phyloP scores from a whole-genome alignment of 2,888 invertebrate species.

The Hirtodrosophila confusa region DNA sequence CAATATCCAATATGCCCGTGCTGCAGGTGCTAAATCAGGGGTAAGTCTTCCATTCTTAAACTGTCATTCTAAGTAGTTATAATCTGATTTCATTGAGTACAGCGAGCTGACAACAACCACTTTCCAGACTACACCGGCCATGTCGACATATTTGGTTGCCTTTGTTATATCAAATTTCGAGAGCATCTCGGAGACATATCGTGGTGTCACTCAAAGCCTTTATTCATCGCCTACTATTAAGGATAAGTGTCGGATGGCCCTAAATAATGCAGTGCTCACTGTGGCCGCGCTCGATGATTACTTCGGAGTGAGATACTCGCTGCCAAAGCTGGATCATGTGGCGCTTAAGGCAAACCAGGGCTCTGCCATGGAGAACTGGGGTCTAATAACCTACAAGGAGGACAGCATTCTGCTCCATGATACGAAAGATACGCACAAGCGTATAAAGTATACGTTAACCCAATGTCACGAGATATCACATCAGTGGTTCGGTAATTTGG shows the following conservation, averaged over 20 bases:
- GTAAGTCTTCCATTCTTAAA: conserved; percentile 35
- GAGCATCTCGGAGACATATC: conserved; percentile 79
- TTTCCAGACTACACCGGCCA: conserved; percentile 86
- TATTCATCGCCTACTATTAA: conserved; percentile 69
- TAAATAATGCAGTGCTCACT: conserved; percentile 75
- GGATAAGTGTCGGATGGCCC: conserved; percentile 66
- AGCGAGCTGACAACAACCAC: conserved; percentile 79
- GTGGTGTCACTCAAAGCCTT: conserved; percentile 82
- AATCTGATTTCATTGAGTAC: conserved; percentile 24
- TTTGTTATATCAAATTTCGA: conserved; percentile 89
- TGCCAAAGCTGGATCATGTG: conserved; percentile 94
- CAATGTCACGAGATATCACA: conserved; percentile 88
- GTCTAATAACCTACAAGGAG: conserved; percentile 89
- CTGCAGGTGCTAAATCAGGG: conserved; percentile 48
- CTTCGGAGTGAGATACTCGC: conserved; percentile 89
- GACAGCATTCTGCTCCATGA: conserved; percentile 62
- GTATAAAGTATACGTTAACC: conserved; percentile 83
- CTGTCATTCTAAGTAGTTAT: neutral
- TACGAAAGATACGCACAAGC: conserved; percentile 84
- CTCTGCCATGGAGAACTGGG: conserved; percentile 98
- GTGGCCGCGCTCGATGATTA: conserved; percentile 86
- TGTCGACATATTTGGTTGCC: conserved; percentile 93
- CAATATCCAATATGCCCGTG: conserved; percentile 83
- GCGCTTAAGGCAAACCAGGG: conserved; percentile 93
- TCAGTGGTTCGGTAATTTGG: conserved; percentile 92